Conservation (phyloP, 2,888 invertebrate genomes). For the Troides helena region DNA sequence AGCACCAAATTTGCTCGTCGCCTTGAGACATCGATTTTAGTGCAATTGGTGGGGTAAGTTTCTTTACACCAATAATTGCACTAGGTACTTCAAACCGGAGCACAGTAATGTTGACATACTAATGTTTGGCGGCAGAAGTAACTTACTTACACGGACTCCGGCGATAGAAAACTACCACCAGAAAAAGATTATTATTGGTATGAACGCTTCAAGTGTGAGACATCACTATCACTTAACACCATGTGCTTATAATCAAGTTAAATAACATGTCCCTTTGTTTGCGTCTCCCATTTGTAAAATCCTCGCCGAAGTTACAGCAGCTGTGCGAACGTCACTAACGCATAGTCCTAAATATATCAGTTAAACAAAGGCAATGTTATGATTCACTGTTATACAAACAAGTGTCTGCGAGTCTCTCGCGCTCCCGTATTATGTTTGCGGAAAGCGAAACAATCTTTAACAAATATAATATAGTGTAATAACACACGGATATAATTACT, state of each 20-base stretch:
- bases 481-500: background rate
- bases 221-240: too few relatives aligned
- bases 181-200: too few relatives aligned
- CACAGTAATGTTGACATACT: too few relatives aligned
- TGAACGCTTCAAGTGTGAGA: too few relatives aligned
- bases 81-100: too few relatives aligned
- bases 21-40: too few relatives aligned
- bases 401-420: slow-evolving; percentile 8
- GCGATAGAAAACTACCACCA: too few relatives aligned
- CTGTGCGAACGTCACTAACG: slow-evolving; percentile 3
- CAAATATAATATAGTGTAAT: slow-evolving; percentile 16
- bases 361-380: slow-evolving; percentile 47
- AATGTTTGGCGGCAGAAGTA: too few relatives aligned
- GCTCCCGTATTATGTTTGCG: slow-evolving; percentile 2
- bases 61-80: too few relatives aligned
- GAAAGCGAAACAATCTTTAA: slow-evolving; percentile 3
- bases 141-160: too few relatives aligned
- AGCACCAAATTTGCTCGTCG: too few relatives aligned
- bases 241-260: background rate
- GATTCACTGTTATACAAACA: slow-evolving; percentile 51
- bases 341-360: slow-evolving; percentile 22
- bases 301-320: background rate
- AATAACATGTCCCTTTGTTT: slow-evolving; percentile 7
- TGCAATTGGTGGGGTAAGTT: too few relatives aligned
- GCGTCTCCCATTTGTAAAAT: background rate